Evolutionary conservation across 2,797 vertebrate genomes (phyloP).

Genomic region (Melopsittacus undulatus): DNA sequence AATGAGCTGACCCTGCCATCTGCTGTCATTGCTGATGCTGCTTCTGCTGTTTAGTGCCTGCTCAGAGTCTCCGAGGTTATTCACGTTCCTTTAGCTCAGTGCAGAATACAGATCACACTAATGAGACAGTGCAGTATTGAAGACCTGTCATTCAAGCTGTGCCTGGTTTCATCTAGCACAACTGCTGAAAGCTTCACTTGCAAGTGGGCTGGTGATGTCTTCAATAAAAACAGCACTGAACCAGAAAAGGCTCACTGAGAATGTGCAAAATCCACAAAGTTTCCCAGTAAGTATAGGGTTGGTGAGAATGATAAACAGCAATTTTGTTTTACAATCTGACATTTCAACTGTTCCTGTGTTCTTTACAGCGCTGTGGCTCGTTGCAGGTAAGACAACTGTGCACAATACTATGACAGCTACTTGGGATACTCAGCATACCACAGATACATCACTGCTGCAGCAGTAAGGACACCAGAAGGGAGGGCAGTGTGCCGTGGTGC

Average conservation of each 20-base stretch:
- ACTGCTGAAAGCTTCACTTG: neutral
- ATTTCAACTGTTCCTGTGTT: neutral
- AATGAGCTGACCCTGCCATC: slow-evolving; percentile 73
- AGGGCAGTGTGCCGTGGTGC: neutral
- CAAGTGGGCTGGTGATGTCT: neutral
- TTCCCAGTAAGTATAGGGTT: neutral
- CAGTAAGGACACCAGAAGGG: neutral
- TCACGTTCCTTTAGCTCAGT: neutral
- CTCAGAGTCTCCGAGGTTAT: slow-evolving; percentile 21
- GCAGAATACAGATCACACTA: slow-evolving; percentile 26
- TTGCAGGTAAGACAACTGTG: neutral
- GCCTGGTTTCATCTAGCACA: neutral
- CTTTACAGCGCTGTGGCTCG: neutral
- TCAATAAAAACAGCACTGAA: slow-evolving; percentile 5
- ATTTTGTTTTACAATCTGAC: neutral
- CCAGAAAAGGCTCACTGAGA: neutral
- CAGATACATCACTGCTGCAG: neutral
- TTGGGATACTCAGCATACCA: neutral
- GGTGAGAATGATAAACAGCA: neutral
- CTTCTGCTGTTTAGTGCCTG: neutral
- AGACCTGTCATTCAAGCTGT: neutral
- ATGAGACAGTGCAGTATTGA: neutral
- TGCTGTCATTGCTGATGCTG: slow-evolving; percentile 58
- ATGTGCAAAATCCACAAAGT: neutral
- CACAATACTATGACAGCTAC: neutral